A percentile compares a stretch with the other conserved stretches of the same genome.
Evolutionary conservation across 2,113 vertebrate genomes (phyloP).

Genomic region (Sinocyclocheilus grahami): DNA sequence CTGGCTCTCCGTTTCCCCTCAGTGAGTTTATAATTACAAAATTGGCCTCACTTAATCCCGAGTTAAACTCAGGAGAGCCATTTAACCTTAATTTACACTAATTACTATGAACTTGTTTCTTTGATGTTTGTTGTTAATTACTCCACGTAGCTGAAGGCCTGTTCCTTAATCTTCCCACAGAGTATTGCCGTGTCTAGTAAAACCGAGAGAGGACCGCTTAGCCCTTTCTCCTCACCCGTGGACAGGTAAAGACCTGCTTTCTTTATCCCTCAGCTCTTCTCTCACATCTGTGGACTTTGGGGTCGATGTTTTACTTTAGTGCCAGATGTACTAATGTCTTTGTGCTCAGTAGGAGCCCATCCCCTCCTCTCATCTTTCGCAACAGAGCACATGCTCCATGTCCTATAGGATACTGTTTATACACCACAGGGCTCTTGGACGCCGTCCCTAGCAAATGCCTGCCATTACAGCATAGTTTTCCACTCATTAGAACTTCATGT

Average conservation of each 20-base stretch:
- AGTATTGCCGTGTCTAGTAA: slow-evolving; percentile 82
- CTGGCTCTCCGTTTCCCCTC: slow-evolving; percentile 82
- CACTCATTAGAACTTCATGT: slow-evolving; percentile 32
- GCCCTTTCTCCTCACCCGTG: slow-evolving; percentile 84
- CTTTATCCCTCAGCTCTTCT: background rate
- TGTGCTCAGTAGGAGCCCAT: slow-evolving; percentile 14
- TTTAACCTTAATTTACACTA: background rate
- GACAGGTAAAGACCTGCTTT: slow-evolving; percentile 80
- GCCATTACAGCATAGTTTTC: slow-evolving; percentile 30
- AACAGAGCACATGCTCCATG: slow-evolving; percentile 18
- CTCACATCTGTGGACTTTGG: slow-evolving; percentile 49
- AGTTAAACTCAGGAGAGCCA: background rate
- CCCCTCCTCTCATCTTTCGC: slow-evolving; percentile 30
- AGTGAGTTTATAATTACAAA: slow-evolving; percentile 73
- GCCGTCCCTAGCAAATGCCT: background rate
- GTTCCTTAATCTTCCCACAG: slow-evolving; percentile 61
- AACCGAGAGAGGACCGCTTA: slow-evolving; percentile 65
- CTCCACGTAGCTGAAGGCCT: background rate
- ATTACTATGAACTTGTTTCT: background rate
- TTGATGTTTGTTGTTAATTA: background rate
- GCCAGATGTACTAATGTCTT: background rate
- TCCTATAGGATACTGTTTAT: slow-evolving; percentile 22
- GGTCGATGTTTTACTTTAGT: slow-evolving; percentile 27
- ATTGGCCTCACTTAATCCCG: background rate
- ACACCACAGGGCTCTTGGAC: slow-evolving; percentile 7